These are phyloP conservation scores for Enteromius afrohamiltoni DNA, from an alignment of 2,797 vertebrate genomes.

Conservation along the genomic window DNA sequence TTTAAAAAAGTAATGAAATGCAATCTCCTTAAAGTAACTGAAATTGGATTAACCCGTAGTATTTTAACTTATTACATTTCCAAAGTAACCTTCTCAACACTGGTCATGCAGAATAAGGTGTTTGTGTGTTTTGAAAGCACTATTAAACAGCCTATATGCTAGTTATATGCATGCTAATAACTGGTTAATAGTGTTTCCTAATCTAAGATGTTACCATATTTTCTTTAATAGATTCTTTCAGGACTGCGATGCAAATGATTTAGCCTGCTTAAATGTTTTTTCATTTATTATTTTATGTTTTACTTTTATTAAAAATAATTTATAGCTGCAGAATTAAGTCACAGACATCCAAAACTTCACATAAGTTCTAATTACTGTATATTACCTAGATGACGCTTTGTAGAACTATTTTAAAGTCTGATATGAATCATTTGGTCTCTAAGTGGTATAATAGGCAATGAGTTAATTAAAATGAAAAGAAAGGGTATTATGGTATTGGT, in stretches of 20 bases:
- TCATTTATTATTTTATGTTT: background rate
- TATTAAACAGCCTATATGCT: background rate
- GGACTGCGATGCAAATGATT: background rate
- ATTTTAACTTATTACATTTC: too few relatives aligned
- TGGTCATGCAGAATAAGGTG: background rate
- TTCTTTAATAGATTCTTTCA: background rate
- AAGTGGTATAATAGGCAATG: background rate
- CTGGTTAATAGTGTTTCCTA: background rate
- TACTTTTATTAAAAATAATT: background rate
- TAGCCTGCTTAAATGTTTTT: background rate
- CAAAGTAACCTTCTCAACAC: too few relatives aligned
- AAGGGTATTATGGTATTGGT: background rate
- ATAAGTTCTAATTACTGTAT: background rate
- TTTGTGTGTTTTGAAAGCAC: background rate
- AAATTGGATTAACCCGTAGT: too few relatives aligned
- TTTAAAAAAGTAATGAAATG: too few relatives aligned
- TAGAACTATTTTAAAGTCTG: background rate
- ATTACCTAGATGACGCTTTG: background rate
- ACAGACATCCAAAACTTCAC: background rate
- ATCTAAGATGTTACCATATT: background rate
- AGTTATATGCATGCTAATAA: background rate
- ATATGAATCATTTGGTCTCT: background rate
- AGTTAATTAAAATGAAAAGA: slow-evolving; percentile 14
- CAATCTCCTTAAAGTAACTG: too few relatives aligned
- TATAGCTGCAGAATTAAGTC: background rate